These are phyloP conservation scores for Petroica traversi DNA, from an alignment of 2,113 vertebrate species.

Conservation along the genomic window DNA sequence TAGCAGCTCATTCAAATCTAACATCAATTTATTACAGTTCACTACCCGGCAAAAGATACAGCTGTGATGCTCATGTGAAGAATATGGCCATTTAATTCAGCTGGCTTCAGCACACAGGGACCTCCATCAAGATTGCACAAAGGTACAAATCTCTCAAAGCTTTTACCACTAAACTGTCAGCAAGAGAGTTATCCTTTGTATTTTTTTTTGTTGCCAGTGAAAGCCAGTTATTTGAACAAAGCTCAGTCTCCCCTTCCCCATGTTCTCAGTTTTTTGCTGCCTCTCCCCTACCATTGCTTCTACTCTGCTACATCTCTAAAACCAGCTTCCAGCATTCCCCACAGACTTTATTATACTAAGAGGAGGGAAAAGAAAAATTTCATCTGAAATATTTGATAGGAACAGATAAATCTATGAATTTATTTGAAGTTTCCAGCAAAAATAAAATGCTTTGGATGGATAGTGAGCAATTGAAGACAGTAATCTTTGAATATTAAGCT, in stretches of 20 bases:
- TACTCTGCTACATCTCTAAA: not conserved
- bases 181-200: not conserved
- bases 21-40: not conserved
- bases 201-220: not conserved
- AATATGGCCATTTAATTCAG: not conserved
- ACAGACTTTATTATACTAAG: constrained; percentile 31
- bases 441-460: not conserved
- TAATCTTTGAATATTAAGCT: constrained; percentile 19
- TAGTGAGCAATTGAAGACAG: not conserved
- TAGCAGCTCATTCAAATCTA: not conserved
- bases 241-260: not conserved
- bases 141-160: constrained; percentile 7
- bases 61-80: not conserved
- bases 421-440: constrained; percentile 4
- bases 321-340: not conserved
- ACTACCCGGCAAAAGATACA: not conserved
- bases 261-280: not conserved
- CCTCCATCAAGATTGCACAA: not conserved
- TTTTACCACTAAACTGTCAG: constrained; percentile 31
- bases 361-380: constrained; percentile 15
- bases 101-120: not conserved
- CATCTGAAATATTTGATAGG: not conserved
- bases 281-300: not conserved
- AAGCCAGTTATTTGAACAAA: constrained; percentile 44
- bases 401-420: not conserved